phyloP scores from a whole-genome alignment of 2,797 vertebrate genomes.

The Lacerta agilis region DNA sequence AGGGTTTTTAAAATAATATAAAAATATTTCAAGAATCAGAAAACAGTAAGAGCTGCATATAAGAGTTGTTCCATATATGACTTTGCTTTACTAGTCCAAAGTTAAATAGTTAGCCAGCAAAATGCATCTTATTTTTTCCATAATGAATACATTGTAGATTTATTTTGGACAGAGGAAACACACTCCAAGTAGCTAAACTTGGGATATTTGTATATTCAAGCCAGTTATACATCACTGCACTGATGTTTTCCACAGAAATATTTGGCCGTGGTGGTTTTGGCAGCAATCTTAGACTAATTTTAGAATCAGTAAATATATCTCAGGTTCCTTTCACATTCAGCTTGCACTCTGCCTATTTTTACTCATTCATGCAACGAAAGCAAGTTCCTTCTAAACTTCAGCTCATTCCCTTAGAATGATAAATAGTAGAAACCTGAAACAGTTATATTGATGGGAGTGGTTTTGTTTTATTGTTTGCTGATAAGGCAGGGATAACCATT shows the following conservation, averaged over 20 bases:
- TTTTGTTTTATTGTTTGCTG: not conserved
- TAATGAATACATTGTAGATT: not conserved
- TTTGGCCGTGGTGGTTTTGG: constrained; percentile 35
- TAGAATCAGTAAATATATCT: constrained; percentile 52
- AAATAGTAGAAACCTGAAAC: constrained; percentile 24
- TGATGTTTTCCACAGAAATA: constrained; percentile 53
- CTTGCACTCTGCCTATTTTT: constrained; percentile 29
- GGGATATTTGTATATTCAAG: constrained; percentile 39
- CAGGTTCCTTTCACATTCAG: constrained; percentile 45
- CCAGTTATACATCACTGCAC: not conserved
- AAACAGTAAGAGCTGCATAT: not conserved
- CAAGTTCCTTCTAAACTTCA: constrained; percentile 1
- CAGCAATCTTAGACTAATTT: constrained; percentile 57
- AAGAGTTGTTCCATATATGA: not conserved
- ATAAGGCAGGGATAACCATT: not conserved
- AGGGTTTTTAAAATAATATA: not conserved
- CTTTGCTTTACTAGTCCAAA: not conserved
- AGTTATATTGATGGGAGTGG: not conserved
- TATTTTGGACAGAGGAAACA: not conserved
- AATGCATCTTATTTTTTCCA: not conserved
- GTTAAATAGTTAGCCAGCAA: not conserved
- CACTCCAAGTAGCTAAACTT: constrained; percentile 3
- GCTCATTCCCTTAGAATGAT: constrained; percentile 46
- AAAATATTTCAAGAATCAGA: not conserved
- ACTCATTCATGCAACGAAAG: constrained; percentile 36